Conservation (phyloP, 2,113 vertebrate species). For the Cepphus grylle region DNA sequence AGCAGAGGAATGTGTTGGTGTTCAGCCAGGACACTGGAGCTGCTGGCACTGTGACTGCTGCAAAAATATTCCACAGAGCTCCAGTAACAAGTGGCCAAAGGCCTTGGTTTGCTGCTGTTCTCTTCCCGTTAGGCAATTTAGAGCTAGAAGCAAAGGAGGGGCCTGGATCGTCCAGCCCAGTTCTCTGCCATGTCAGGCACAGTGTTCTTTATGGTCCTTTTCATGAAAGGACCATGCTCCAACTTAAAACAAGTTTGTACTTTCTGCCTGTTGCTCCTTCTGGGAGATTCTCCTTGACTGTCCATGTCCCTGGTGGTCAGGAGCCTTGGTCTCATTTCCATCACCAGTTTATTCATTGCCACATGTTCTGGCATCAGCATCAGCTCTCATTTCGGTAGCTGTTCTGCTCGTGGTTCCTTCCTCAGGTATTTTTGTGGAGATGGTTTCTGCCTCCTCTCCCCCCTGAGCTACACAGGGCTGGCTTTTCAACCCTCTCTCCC, state of each 20-base stretch:
- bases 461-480: not conserved
- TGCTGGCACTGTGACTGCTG: constrained; percentile 34
- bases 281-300: not conserved
- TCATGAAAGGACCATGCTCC: not conserved
- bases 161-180: not conserved
- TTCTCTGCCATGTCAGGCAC: not conserved
- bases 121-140: not conserved
- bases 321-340: not conserved
- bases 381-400: not conserved
- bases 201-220: not conserved
- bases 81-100: constrained; percentile 28
- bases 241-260: not conserved
- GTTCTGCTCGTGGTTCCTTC: not conserved
- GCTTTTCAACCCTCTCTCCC: constrained; percentile 28
- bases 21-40: constrained; percentile 57
- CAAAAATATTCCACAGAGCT: not conserved
- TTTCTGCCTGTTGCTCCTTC: not conserved
- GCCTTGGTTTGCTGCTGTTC: constrained; percentile 40
- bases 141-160: not conserved
- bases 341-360: not conserved
- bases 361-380: not conserved
- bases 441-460: not conserved
- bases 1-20: constrained; percentile 36
- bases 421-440: not conserved
- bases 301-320: not conserved